Conservation (phyloP, 1,140 invertebrate genomes). For the Bradysia coprophila region DNA sequence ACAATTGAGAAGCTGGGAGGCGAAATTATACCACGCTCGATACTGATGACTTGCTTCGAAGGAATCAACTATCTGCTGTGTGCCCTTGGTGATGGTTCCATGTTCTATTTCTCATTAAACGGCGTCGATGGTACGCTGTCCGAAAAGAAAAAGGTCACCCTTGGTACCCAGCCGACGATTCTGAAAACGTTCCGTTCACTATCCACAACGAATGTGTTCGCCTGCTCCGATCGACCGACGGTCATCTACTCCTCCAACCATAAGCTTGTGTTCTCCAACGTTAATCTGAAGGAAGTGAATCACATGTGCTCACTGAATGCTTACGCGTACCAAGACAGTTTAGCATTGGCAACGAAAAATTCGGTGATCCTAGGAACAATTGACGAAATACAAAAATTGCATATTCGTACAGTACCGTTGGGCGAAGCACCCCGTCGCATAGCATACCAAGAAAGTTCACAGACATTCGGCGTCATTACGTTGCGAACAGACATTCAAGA, state of each 20-base stretch:
- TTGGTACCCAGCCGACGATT: conserved; percentile 94
- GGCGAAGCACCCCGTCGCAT: conserved; percentile 87
- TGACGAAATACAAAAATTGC: conserved; percentile 96
- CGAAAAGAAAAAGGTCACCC: conserved; percentile 80
- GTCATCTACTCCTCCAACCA: conserved; percentile 99
- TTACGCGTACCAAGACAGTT: conserved; percentile 81
- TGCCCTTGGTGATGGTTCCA: conserved; percentile 91
- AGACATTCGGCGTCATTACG: conserved; percentile 89
- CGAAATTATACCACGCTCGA: conserved; percentile 91
- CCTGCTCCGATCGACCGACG: conserved; percentile 93
- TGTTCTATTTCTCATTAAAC: conserved; percentile 88
- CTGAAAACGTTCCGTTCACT: conserved; percentile 78
- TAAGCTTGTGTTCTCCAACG: conserved; percentile 97
- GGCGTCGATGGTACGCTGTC: conserved; percentile 46
- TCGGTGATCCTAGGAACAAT: conserved; percentile 94
- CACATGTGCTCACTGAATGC: conserved; percentile 97
- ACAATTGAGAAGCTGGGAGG: conserved; percentile 77
- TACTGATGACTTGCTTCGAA: conserved; percentile 89
- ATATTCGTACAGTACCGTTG: conserved; percentile 86
- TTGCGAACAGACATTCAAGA: conserved; percentile 75
- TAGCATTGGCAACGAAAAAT: conserved; percentile 85
- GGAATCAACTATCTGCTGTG: conserved; percentile 77
- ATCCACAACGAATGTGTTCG: conserved; percentile 93
- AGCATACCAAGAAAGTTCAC: conserved; percentile 84
- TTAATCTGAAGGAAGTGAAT: conserved; percentile 94